Evolutionary conservation across 2,797 vertebrate species (phyloP).

Genomic region (Smutsia gigantea): DNA sequence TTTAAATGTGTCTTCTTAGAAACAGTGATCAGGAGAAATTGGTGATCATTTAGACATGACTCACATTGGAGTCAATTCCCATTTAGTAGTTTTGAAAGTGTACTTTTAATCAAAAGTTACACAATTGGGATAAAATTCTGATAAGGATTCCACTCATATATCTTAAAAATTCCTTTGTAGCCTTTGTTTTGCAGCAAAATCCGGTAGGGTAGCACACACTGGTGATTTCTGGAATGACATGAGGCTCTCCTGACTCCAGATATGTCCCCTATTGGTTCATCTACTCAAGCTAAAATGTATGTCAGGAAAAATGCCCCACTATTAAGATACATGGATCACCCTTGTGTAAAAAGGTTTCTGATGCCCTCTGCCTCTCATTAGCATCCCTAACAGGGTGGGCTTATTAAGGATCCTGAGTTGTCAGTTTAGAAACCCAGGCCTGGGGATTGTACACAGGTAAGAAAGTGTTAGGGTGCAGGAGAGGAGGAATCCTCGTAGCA

Average conservation of each 20-base stretch:
- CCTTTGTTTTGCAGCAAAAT: not conserved
- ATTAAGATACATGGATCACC: not conserved
- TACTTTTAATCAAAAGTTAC: slow-evolving; percentile 17
- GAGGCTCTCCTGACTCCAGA: not conserved
- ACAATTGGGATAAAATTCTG: not conserved
- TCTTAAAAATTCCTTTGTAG: not conserved
- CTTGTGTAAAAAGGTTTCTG: not conserved
- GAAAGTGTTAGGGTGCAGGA: not conserved
- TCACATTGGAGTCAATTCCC: not conserved
- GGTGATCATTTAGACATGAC: not conserved
- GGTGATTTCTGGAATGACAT: not conserved
- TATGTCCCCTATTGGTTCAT: not conserved
- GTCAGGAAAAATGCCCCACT: not conserved
- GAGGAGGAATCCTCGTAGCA: not conserved
- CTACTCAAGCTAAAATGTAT: not conserved
- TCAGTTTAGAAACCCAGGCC: slow-evolving; percentile 4
- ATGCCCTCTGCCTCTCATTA: not conserved
- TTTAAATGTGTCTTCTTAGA: slow-evolving; percentile 2
- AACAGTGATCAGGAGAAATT: not conserved
- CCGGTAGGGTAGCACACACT: not conserved
- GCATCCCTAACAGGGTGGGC: not conserved
- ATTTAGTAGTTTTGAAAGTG: not conserved
- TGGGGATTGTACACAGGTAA: not conserved
- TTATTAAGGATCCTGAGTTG: not conserved
- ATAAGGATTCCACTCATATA: not conserved